phyloP scores from a whole-genome alignment of 2,888 invertebrate species.

The Hirtodrosophila histrioides region DNA sequence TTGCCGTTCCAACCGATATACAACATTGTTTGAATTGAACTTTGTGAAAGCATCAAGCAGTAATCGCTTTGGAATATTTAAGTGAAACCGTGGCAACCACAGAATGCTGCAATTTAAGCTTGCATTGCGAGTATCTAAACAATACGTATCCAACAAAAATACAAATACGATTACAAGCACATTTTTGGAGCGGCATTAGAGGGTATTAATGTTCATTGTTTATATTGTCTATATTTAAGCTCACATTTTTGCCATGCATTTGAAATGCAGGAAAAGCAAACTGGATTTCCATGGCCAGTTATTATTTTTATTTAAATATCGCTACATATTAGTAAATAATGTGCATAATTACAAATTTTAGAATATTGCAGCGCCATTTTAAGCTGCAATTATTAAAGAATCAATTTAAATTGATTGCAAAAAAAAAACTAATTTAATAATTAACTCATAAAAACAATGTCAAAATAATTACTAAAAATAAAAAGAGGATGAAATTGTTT shows the following conservation, averaged over 20 bases:
- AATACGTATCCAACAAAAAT: neutral
- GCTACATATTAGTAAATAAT: slow-evolving; percentile 4
- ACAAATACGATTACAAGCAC: slow-evolving; percentile 14
- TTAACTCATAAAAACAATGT: no score
- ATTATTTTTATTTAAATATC: slow-evolving; percentile 16
- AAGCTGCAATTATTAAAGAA: slow-evolving; percentile 1
- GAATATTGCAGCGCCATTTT: neutral
- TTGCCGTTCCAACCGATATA: no score
- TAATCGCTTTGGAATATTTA: neutral
- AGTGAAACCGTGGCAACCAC: neutral
- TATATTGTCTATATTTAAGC: neutral
- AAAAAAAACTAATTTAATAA: neutral
- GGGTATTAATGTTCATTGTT: slow-evolving; percentile 20
- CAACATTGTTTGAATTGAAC: neutral
- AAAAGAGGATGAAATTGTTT: neutral
- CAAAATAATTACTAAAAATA: no score
- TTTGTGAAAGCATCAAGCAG: neutral
- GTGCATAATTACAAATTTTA: slow-evolving; percentile 3
- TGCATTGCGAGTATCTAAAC: neutral
- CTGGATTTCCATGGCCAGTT: slow-evolving; percentile 1
- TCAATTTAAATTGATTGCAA: neutral
- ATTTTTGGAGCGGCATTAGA: slow-evolving; percentile 15
- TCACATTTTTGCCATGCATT: slow-evolving; percentile 1
- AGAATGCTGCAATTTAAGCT: neutral
- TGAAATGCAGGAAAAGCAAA: slow-evolving; percentile 2